A percentile compares a stretch with the other conserved stretches of the same genome.
Conservation (phyloP, 2,113 vertebrate species). For the Macquaria australasica region DNA sequence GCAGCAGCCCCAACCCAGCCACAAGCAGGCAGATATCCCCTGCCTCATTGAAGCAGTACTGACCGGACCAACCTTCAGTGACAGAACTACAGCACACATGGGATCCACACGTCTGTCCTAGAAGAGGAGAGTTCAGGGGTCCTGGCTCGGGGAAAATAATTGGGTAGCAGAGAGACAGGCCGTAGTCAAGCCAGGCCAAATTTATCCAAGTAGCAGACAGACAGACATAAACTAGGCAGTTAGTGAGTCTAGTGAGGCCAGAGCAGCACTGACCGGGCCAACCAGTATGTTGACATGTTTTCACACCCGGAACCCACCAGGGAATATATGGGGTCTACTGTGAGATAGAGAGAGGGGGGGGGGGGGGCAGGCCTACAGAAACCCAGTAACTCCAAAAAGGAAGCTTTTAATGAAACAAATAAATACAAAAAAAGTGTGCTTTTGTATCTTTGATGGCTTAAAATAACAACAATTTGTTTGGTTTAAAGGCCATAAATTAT, state of each 20-base stretch:
- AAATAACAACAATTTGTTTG: background rate
- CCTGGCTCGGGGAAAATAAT: slow-evolving; percentile 74
- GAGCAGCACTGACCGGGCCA: slow-evolving; percentile 68
- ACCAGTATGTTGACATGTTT: slow-evolving; percentile 73
- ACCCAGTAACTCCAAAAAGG: background rate
- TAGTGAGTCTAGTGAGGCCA: slow-evolving; percentile 76
- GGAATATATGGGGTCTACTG: slow-evolving; percentile 36
- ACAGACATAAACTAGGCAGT: slow-evolving; percentile 76
- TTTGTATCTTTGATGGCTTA: background rate
- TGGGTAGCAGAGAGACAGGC: slow-evolving; percentile 67
- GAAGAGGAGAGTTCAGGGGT: slow-evolving; percentile 70
- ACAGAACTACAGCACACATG: slow-evolving; percentile 65
- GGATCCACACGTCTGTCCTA: slow-evolving; percentile 55
- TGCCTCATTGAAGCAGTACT: slow-evolving; percentile 51
- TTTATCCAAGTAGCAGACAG: slow-evolving; percentile 69
- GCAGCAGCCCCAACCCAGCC: slow-evolving; percentile 3
- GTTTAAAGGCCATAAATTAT: background rate
- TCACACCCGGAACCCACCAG: slow-evolving; percentile 62
- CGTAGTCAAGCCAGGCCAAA: slow-evolving; percentile 64
- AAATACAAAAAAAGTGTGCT: rapidly evolving
- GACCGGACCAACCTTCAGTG: slow-evolving; percentile 57
- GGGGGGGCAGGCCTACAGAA: background rate
- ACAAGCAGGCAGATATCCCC: slow-evolving; percentile 35
- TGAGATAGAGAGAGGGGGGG: slow-evolving; percentile 47
- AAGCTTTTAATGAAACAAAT: slow-evolving; percentile 1